These are phyloP conservation scores for Pogonomyrmex barbatus DNA, from an alignment of 1,140 invertebrate genomes.

Conservation along the genomic window DNA sequence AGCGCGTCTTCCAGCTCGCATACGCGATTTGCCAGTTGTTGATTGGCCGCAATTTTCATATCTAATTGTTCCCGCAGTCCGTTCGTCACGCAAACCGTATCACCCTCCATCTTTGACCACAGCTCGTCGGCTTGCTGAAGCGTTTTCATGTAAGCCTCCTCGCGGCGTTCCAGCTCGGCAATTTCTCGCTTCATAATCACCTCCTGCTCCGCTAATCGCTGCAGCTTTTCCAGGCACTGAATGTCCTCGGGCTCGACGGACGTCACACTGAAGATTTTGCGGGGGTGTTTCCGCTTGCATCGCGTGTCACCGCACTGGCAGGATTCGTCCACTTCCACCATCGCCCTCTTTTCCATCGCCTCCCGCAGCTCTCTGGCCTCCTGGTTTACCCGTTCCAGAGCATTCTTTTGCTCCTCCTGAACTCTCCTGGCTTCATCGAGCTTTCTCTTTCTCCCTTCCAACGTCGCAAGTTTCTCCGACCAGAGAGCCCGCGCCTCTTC, in stretches of 20 bases:
- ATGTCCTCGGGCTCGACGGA: conserved; percentile 78
- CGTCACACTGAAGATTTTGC: conserved; percentile 68
- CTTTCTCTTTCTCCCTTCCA: conserved; percentile 67
- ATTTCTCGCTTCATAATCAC: conserved; percentile 86
- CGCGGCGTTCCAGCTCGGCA: conserved; percentile 88
- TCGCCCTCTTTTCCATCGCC: conserved; percentile 1
- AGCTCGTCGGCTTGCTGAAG: conserved; percentile 91
- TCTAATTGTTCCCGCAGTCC: conserved; percentile 80
- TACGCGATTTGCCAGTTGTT: conserved; percentile 74
- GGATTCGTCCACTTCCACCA: conserved; percentile 12
- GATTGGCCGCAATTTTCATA: conserved; percentile 76
- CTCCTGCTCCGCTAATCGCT: conserved; percentile 78
- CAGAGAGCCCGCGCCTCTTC: conserved; percentile 76
- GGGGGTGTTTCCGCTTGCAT: conserved; percentile 69
- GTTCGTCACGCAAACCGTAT: conserved; percentile 75
- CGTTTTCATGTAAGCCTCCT: conserved; percentile 90
- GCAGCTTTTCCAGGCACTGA: conserved; percentile 79
- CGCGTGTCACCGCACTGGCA: conserved; percentile 68
- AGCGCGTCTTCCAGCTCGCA: conserved; percentile 75
- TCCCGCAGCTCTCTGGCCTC: conserved; percentile 62
- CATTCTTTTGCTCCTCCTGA: conserved; percentile 64
- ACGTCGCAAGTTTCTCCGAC: conserved; percentile 68
- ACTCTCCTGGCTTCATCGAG: conserved; percentile 71
- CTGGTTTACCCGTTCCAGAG: conserved; percentile 63
- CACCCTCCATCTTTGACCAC: conserved; percentile 89